Evolutionary conservation across 2,888 invertebrate genomes (phyloP).

Genomic region (Isoperla grammatica): DNA sequence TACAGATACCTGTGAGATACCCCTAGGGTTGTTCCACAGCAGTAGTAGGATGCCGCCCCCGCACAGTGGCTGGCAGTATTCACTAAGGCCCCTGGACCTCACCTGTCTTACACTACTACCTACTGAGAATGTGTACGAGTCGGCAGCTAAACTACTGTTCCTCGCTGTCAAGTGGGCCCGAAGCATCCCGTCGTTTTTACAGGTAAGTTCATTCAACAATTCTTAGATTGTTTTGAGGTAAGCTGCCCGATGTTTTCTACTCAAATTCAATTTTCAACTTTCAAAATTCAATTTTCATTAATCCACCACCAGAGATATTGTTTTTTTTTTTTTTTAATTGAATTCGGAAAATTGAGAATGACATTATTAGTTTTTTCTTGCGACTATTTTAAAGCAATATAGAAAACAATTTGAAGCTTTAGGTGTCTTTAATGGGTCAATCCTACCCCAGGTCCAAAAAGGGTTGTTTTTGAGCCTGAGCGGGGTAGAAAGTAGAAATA

Average conservation of each 20-base stretch:
- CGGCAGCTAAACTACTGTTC: slow-evolving; percentile 70
- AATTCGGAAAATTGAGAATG: too few relatives aligned
- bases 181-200: slow-evolving; percentile 67
- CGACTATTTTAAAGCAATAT: too few relatives aligned
- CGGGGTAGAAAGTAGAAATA: too few relatives aligned
- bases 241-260: too few relatives aligned
- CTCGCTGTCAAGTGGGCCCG: slow-evolving; percentile 75
- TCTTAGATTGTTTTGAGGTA: too few relatives aligned
- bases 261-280: too few relatives aligned
- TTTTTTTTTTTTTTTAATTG: not conserved
- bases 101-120: slow-evolving; percentile 49
- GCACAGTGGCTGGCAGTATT: slow-evolving; percentile 12
- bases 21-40: not conserved
- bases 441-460: too few relatives aligned
- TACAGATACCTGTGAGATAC: not conserved
- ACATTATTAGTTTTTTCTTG: too few relatives aligned
- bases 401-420: too few relatives aligned
- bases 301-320: not conserved
- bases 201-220: slow-evolving; percentile 52
- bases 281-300: too few relatives aligned
- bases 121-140: slow-evolving; percentile 59
- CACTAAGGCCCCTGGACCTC: slow-evolving; percentile 27
- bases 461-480: too few relatives aligned
- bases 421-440: too few relatives aligned
- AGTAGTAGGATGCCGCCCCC: slow-evolving; percentile 1